Evolutionary conservation across 2,797 vertebrate species (phyloP).

Genomic region (Lycodopsis pacificus): DNA sequence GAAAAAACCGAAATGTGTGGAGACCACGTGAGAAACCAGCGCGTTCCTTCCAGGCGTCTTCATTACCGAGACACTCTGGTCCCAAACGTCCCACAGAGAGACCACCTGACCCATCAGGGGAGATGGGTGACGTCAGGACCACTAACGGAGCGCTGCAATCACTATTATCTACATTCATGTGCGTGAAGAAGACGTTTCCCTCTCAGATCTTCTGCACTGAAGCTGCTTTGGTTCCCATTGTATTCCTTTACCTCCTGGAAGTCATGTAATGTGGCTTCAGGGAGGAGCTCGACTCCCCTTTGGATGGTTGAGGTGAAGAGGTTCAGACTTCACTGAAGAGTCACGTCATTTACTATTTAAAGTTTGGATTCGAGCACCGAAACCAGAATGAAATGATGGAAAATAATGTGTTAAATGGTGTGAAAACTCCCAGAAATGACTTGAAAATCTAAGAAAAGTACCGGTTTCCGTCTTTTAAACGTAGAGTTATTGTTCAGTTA

Average conservation of each 20-base stretch:
- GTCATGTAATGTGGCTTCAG: background rate
- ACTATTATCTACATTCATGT: conserved; percentile 21
- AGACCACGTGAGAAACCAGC: conserved; percentile 24
- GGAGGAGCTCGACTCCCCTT: background rate
- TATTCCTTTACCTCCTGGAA: background rate
- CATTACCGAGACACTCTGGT: background rate
- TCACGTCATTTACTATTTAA: no score
- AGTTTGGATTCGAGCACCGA: no score
- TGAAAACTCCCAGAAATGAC: no score
- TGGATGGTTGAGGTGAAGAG: background rate
- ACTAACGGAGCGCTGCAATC: conserved; percentile 15
- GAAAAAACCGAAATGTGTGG: background rate
- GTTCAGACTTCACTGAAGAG: no score
- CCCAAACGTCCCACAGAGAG: background rate
- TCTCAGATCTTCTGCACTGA: no score
- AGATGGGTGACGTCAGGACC: conserved; percentile 48
- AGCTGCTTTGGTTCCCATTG: background rate
- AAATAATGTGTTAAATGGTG: no score
- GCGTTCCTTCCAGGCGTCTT: no score
- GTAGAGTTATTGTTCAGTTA: no score
- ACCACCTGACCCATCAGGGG: conserved; percentile 6
- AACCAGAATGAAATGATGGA: no score
- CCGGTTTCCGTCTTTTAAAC: no score
- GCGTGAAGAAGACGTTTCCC: no score
- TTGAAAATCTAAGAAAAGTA: background rate